These are phyloP conservation scores for Oryctolagus cuniculus DNA, from an alignment of 2,113 vertebrate species.

Conservation along the genomic window DNA sequence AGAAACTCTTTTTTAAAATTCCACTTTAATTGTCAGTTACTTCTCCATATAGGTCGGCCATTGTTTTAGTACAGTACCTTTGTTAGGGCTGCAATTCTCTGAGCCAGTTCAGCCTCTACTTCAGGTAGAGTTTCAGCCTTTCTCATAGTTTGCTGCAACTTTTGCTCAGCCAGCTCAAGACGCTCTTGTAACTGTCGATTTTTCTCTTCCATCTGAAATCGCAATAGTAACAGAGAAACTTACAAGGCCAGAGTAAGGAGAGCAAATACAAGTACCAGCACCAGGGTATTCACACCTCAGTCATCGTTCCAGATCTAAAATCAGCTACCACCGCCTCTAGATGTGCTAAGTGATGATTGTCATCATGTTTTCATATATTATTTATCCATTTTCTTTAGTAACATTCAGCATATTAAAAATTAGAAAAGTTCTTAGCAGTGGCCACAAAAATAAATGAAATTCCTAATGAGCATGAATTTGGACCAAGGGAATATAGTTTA, in stretches of 20 bases:
- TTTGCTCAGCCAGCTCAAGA: slow-evolving; percentile 98
- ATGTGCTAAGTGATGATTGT: not conserved
- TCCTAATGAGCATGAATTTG: slow-evolving; percentile 8
- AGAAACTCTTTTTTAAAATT: not conserved
- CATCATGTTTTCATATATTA: not conserved
- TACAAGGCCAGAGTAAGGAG: slow-evolving; percentile 8
- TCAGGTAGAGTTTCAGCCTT: slow-evolving; percentile 99
- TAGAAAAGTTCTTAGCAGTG: not conserved
- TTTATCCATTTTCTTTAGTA: not conserved
- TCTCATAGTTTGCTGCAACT: slow-evolving; percentile 99
- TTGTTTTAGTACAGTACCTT: slow-evolving; percentile 91
- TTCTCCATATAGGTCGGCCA: not conserved
- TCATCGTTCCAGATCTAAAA: not conserved
- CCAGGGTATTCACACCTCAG: not conserved
- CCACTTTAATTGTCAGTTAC: not conserved
- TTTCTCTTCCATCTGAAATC: slow-evolving; percentile 97
- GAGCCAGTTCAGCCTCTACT: slow-evolving; percentile 98
- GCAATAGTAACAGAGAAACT: not conserved
- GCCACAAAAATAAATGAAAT: slow-evolving; percentile 16
- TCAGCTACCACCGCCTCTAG: not conserved
- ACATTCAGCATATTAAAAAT: not conserved
- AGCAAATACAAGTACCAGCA: not conserved
- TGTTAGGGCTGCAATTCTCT: slow-evolving; percentile 98
- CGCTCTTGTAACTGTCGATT: slow-evolving; percentile 98
- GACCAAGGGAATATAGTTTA: not conserved